phyloP scores from a whole-genome alignment of 2,888 invertebrate species.

The Odontomyia ornata region DNA sequence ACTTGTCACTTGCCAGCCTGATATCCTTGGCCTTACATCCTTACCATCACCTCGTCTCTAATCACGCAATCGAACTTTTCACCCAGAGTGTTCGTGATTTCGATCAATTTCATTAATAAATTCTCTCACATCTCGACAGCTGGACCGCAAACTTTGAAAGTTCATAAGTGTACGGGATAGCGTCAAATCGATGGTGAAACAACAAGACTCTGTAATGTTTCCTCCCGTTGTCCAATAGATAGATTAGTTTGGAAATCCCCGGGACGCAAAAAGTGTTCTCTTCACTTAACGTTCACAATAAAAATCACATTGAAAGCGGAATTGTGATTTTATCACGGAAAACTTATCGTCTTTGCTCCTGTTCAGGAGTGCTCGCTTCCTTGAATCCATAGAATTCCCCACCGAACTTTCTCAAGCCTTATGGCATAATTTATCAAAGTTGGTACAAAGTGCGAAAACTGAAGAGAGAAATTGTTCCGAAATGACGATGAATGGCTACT shows the following conservation, averaged over 20 bases:
- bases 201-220: not conserved
- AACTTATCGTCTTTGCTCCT: not conserved
- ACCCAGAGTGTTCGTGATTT: not conserved
- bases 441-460: not conserved
- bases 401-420: conserved; percentile 7
- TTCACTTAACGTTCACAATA: not conserved
- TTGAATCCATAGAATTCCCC: not conserved
- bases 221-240: not conserved
- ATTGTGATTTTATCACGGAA: not conserved
- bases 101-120: conserved; percentile 3
- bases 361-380: no score
- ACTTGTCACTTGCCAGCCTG: no score
- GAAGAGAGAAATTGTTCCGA: conserved; percentile 14
- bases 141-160: not conserved
- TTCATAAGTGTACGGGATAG: conserved; percentile 10
- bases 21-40: no score
- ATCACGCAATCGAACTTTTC: no score
- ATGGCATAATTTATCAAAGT: conserved; percentile 40
- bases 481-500: conserved; percentile 12
- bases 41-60: no score
- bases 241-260: conserved; percentile 7
- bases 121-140: not conserved
- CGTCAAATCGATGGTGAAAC: conserved; percentile 14
- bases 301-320: not conserved
- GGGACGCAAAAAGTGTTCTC: not conserved